phyloP scores from a whole-genome alignment of 2,888 invertebrate species.

The Protodeltote pygarga region DNA sequence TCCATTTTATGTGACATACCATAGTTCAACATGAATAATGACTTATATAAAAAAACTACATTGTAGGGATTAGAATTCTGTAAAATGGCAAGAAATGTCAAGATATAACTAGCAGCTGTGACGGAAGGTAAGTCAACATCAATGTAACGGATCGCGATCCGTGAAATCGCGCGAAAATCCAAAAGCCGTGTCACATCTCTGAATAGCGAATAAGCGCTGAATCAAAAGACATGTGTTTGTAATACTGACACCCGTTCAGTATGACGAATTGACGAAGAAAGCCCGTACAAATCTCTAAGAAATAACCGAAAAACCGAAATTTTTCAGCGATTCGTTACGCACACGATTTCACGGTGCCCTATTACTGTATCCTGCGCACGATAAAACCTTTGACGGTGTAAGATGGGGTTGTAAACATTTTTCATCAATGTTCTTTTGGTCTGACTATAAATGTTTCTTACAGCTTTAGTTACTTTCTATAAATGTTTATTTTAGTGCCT shows the following conservation, averaged over 20 bases:
- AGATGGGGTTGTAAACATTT: slow-evolving; percentile 35
- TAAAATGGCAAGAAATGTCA: slow-evolving; percentile 40
- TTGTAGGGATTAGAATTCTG: slow-evolving; percentile 30
- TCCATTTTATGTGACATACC: slow-evolving; percentile 11
- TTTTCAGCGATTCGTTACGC: slow-evolving; percentile 86
- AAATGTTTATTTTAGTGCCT: no score
- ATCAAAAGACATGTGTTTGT: slow-evolving; percentile 85
- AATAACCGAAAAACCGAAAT: slow-evolving; percentile 88
- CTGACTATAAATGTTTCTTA: no score
- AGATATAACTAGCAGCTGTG: slow-evolving; percentile 81
- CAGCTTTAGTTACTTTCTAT: no score
- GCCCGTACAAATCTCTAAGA: slow-evolving; percentile 86
- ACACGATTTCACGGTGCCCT: slow-evolving; percentile 82
- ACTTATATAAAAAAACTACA: slow-evolving; percentile 16
- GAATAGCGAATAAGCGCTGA: slow-evolving; percentile 69
- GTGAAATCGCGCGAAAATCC: slow-evolving; percentile 84
- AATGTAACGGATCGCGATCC: slow-evolving; percentile 82
- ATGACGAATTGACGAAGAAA: slow-evolving; percentile 84
- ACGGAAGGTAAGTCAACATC: slow-evolving; percentile 87
- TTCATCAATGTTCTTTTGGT: background rate
- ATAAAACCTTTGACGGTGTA: slow-evolving; percentile 47
- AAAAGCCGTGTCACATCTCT: slow-evolving; percentile 78
- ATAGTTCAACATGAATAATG: slow-evolving; percentile 43
- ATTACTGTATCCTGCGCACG: slow-evolving; percentile 69
- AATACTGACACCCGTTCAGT: slow-evolving; percentile 84